Evolutionary conservation across 1,140 invertebrate species (phyloP).

Genomic region (Centruroides vittatus): DNA sequence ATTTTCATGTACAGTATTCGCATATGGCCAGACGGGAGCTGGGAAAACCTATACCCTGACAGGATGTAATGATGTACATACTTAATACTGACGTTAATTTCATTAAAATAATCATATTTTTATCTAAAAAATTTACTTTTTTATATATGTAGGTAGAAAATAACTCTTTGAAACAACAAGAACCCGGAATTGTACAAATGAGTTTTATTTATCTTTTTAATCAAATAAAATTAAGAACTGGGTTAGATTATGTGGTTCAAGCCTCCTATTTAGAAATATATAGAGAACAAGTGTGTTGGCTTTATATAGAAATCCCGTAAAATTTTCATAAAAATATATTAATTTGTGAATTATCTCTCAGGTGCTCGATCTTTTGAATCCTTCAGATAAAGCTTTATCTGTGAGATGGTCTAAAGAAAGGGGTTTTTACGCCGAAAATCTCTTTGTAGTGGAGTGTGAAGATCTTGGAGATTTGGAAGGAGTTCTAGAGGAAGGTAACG

Average conservation of each 20-base stretch:
- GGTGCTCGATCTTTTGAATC: conserved; percentile 89
- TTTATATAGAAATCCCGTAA: not conserved
- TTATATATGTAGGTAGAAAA: not conserved
- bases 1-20: conserved; percentile 83
- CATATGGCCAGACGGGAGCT: conserved; percentile 93
- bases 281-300: conserved; percentile 67
- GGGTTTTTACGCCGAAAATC: conserved; percentile 89
- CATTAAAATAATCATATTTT: not conserved
- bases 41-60: conserved; percentile 93
- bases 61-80: conserved; percentile 47
- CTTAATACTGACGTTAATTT: too few species aligned
- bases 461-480: conserved; percentile 84
- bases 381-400: conserved; percentile 59
- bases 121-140: not conserved
- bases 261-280: conserved; percentile 92
- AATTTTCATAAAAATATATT: not conserved
- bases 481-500: conserved; percentile 79
- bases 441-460: conserved; percentile 86
- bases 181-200: conserved; percentile 19
- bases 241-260: conserved; percentile 71
- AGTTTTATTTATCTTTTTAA: conserved; percentile 79
- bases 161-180: not conserved
- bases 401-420: conserved; percentile 87
- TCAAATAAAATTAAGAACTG: conserved; percentile 42
- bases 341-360: conserved; percentile 36